Conservation (phyloP, 2,113 vertebrate genomes). For the Mormyrus iriodes region DNA sequence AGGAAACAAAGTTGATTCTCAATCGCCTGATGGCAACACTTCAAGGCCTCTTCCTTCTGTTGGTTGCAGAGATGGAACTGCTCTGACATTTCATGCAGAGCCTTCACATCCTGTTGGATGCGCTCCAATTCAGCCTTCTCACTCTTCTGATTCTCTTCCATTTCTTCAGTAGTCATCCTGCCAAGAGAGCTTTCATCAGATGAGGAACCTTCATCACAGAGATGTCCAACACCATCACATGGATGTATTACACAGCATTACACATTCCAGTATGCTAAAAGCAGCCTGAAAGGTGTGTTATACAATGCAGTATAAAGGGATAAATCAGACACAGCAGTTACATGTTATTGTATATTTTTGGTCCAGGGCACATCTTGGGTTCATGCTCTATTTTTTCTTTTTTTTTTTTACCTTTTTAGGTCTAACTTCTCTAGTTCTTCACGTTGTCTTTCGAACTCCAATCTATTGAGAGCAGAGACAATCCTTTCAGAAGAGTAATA, state of each 20-base stretch:
- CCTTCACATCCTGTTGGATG: conserved; percentile 91
- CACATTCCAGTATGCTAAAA: not conserved
- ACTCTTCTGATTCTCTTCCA: conserved; percentile 88
- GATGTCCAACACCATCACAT: not conserved
- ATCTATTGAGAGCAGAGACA: conserved; percentile 51
- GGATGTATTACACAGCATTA: not conserved
- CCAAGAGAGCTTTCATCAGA: not conserved
- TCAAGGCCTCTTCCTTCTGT: conserved; percentile 80
- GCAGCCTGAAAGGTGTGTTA: not conserved
- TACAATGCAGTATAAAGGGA: not conserved
- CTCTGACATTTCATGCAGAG: conserved; percentile 84
- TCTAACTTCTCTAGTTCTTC: conserved; percentile 95
- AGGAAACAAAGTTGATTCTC: conserved; percentile 82
- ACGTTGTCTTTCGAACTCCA: conserved; percentile 90
- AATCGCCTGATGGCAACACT: conserved; percentile 77
- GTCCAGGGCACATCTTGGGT: not conserved
- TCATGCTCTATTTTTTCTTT: too few species aligned
- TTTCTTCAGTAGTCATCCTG: conserved; percentile 87
- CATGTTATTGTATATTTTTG: not conserved
- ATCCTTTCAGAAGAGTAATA: not conserved
- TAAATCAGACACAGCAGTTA: conserved; percentile 15
- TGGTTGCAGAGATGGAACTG: conserved; percentile 80
- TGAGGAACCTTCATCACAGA: not conserved
- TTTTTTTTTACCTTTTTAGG: conserved; percentile 74
- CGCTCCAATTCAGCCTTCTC: conserved; percentile 85